phyloP scores from a whole-genome alignment of 1,140 invertebrate species.

The Drosophila bocki region DNA sequence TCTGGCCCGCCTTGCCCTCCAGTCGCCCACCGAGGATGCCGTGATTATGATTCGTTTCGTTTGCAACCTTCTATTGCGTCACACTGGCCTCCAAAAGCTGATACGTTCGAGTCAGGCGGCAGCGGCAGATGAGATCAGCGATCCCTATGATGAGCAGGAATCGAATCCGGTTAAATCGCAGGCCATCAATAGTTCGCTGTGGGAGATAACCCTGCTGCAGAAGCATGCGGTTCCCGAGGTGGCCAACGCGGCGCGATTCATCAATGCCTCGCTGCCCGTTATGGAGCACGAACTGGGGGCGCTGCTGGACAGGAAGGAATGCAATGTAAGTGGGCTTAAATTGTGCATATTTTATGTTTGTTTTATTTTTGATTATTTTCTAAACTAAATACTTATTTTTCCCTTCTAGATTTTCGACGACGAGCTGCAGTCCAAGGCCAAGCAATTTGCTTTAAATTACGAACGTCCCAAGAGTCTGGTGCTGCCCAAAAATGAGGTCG shows the following conservation, averaged over 20 bases:
- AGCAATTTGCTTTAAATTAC: slow-evolving; percentile 88
- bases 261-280: slow-evolving; percentile 88
- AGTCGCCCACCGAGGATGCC: slow-evolving; percentile 93
- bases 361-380: no score
- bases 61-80: slow-evolving; percentile 94
- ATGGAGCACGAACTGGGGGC: slow-evolving; percentile 89
- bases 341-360: no score
- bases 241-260: slow-evolving; percentile 89
- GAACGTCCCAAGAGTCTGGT: slow-evolving; percentile 85
- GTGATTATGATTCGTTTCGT: slow-evolving; percentile 93
- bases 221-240: slow-evolving; percentile 91
- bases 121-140: slow-evolving; percentile 85
- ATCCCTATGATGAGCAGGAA: slow-evolving; percentile 94
- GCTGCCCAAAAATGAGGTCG: slow-evolving; percentile 49
- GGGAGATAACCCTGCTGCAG: slow-evolving; percentile 94
- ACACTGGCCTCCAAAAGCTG: slow-evolving; percentile 93
- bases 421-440: slow-evolving; percentile 88
- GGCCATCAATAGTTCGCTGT: slow-evolving; percentile 94
- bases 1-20: slow-evolving; percentile 92
- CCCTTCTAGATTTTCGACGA: slow-evolving; percentile 87
- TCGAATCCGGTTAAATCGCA: slow-evolving; percentile 90
- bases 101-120: slow-evolving; percentile 88
- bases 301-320: slow-evolving; percentile 87
- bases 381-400: slow-evolving; percentile 10
- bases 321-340: slow-evolving; percentile 85